Evolutionary conservation across 2,888 invertebrate species (phyloP).

Genomic region (Escarpia spicata): DNA sequence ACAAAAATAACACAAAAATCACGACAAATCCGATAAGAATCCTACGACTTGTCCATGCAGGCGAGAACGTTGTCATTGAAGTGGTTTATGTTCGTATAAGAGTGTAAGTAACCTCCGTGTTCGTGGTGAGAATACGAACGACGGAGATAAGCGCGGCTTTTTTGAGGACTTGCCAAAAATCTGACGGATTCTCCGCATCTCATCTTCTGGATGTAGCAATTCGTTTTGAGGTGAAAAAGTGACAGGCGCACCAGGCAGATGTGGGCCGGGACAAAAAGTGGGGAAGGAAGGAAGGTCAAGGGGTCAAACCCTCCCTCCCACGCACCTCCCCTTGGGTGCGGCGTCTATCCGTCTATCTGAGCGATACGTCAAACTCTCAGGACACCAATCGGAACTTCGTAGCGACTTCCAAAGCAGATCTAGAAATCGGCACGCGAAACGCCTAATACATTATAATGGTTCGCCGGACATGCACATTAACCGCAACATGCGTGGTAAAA

Average conservation of each 20-base stretch:
- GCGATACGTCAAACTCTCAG: neutral
- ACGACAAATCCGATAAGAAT: neutral
- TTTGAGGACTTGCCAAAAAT: neutral
- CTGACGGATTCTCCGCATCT: neutral
- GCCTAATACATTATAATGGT: neutral
- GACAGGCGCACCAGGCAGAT: neutral
- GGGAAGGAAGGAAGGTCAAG: neutral
- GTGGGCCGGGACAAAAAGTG: neutral
- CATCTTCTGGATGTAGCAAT: neutral
- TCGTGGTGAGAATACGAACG: neutral
- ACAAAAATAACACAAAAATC: neutral
- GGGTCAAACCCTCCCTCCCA: neutral
- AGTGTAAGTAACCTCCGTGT: neutral
- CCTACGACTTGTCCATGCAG: neutral
- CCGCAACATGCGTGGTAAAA: neutral
- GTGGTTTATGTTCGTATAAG: neutral
- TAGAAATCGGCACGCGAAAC: neutral
- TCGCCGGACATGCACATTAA: neutral
- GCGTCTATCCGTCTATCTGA: neutral
- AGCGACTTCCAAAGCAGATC: neutral
- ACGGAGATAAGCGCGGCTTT: neutral
- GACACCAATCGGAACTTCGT: neutral
- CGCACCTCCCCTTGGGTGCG: neutral
- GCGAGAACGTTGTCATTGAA: neutral
- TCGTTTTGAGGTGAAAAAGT: neutral